These are phyloP conservation scores for Bucorvus abyssinicus DNA, from an alignment of 2,797 vertebrate species.

Conservation along the genomic window DNA sequence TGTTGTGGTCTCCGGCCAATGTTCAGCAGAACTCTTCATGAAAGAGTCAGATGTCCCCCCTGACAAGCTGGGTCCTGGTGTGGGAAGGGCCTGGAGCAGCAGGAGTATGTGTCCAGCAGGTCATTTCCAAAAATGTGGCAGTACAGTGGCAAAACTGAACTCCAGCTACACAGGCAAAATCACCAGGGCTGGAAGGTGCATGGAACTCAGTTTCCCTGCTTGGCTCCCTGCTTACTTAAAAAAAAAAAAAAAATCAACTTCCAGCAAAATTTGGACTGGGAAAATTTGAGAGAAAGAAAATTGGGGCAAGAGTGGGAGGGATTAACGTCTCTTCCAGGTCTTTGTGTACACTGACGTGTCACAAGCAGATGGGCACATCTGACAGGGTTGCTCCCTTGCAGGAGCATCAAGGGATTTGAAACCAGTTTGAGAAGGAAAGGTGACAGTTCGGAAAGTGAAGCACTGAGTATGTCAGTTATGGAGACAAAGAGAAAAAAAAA, in stretches of 20 bases:
- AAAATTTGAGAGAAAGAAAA: neutral
- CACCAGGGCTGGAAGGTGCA: neutral
- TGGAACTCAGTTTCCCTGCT: neutral
- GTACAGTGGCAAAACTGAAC: neutral
- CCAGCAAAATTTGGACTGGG: neutral
- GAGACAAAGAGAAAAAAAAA: conserved; percentile 20
- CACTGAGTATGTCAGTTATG: neutral
- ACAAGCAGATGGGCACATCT: conserved; percentile 6
- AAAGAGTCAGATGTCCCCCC: neutral
- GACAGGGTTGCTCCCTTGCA: neutral
- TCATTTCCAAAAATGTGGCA: neutral
- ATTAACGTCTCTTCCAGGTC: neutral
- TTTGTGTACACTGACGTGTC: rapidly evolving
- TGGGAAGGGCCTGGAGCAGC: neutral
- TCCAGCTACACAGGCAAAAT: neutral
- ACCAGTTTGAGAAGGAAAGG: neutral
- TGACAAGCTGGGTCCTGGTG: rapidly evolving
- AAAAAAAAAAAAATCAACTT: rapidly evolving
- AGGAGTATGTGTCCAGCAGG: neutral
- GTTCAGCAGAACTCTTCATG: neutral
- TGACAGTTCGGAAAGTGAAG: neutral
- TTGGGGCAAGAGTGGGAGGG: neutral
- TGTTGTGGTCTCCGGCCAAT: too few species aligned
- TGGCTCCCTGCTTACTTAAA: neutral
- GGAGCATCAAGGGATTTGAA: neutral